phyloP scores from a whole-genome alignment of 1,140 invertebrate species.

The Armadillidium nasatum region DNA sequence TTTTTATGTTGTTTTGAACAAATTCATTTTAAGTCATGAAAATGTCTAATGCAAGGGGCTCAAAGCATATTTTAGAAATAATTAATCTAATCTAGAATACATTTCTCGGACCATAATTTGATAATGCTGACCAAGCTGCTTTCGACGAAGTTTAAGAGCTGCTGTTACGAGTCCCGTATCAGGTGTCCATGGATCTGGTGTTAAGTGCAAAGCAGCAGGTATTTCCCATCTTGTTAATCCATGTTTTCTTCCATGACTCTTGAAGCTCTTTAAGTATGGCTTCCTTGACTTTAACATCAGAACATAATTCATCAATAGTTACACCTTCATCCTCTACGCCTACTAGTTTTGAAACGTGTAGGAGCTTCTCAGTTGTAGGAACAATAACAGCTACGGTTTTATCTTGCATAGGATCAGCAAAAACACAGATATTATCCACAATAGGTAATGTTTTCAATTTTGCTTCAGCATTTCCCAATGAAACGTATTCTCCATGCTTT shows the following conservation, averaged over 20 bases:
- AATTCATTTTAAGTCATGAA: no score
- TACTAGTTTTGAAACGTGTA: slow-evolving; percentile 33
- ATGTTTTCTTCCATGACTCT: slow-evolving; percentile 77
- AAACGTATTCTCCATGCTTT: slow-evolving; percentile 94
- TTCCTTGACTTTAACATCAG: slow-evolving; percentile 64
- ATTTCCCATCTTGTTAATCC: slow-evolving; percentile 52
- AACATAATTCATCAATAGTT: slow-evolving; percentile 70
- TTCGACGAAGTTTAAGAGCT: slow-evolving; percentile 56
- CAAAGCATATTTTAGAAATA: no score
- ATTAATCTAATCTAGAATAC: slow-evolving; percentile 47
- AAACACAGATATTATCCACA: slow-evolving; percentile 93
- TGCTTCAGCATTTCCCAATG: slow-evolving; percentile 80
- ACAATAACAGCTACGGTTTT: slow-evolving; percentile 88
- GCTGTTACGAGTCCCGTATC: slow-evolving; percentile 56
- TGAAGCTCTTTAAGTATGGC: slow-evolving; percentile 70
- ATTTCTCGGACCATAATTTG: slow-evolving; percentile 50
- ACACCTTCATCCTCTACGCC: slow-evolving; percentile 50
- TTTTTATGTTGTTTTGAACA: no score
- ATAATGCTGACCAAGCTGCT: slow-evolving; percentile 54
- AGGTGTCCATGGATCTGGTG: slow-evolving; percentile 53
- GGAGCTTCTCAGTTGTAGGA: slow-evolving; percentile 49
- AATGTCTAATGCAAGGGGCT: no score
- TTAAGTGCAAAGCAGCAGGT: slow-evolving; percentile 51
- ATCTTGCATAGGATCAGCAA: slow-evolving; percentile 76
- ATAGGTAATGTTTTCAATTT: slow-evolving; percentile 86